Conservation (phyloP, 2,888 invertebrate species). For the Deilephila porcellus region DNA sequence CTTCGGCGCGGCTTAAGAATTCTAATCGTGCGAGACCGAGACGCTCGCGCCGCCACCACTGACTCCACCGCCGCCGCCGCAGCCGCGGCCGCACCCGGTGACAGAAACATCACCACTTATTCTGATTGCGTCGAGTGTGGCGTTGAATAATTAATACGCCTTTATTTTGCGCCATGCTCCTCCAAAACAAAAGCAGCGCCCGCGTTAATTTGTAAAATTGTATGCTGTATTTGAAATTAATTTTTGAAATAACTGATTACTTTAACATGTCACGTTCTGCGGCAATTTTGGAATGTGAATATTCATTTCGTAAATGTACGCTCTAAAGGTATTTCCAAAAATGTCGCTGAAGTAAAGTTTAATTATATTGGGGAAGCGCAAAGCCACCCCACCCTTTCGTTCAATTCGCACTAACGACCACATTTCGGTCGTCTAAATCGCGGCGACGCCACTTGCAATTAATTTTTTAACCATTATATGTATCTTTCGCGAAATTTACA, state of each 20-base stretch:
- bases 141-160: constrained; percentile 83
- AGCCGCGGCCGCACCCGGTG: constrained; percentile 64
- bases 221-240: constrained; percentile 23
- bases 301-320: constrained; percentile 37
- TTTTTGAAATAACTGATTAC: constrained; percentile 26
- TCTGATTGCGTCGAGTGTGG: constrained; percentile 85
- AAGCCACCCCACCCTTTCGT: constrained; percentile 69
- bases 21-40: constrained; percentile 76
- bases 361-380: constrained; percentile 70
- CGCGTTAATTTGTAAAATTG: constrained; percentile 69
- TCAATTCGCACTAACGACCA: constrained; percentile 78
- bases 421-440: constrained; percentile 77
- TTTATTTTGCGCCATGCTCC: constrained; percentile 77
- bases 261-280: constrained; percentile 28
- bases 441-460: constrained; percentile 76
- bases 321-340: constrained; percentile 52
- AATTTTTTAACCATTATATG: constrained; percentile 72
- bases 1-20: constrained; percentile 84
- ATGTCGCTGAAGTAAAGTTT: constrained; percentile 63
- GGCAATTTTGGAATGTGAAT: constrained; percentile 37
- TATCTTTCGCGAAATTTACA: constrained; percentile 54
- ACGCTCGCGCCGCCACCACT: constrained; percentile 48
- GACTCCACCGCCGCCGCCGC: constrained; percentile 49
- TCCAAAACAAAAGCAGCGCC: constrained; percentile 72
- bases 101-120: constrained; percentile 85